These are phyloP conservation scores for Pseudolaguvia tuberculata DNA, from an alignment of 2,113 vertebrate genomes.

Conservation along the genomic window DNA sequence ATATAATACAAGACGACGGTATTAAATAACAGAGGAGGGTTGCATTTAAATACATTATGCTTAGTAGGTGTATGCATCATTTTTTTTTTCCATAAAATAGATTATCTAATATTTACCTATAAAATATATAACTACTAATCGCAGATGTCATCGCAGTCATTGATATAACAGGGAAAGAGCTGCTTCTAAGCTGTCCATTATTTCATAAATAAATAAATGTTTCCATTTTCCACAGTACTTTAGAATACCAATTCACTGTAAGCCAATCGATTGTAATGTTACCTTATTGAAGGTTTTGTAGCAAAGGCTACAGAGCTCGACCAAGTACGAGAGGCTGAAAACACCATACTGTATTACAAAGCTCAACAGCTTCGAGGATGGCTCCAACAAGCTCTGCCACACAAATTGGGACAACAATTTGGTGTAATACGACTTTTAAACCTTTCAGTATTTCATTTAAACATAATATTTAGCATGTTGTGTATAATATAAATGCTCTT, in stretches of 20 bases:
- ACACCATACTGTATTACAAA: slow-evolving; percentile 96
- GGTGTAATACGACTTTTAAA: not conserved
- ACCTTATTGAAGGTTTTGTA: slow-evolving; percentile 98
- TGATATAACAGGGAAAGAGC: not conserved
- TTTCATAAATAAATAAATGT: slow-evolving; percentile 23
- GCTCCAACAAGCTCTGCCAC: slow-evolving; percentile 89
- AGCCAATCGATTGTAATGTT: slow-evolving; percentile 43
- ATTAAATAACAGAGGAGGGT: slow-evolving; percentile 2
- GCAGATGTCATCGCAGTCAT: not conserved
- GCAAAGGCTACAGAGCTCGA: slow-evolving; percentile 95
- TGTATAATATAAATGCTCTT: slow-evolving; percentile 53
- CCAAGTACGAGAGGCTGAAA: slow-evolving; percentile 90
- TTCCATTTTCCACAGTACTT: not conserved
- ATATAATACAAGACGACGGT: slow-evolving; percentile 4
- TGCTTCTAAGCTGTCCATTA: slow-evolving; percentile 1
- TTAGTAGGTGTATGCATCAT: not conserved
- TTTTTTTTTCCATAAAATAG: too few species aligned
- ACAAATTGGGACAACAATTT: slow-evolving; percentile 40
- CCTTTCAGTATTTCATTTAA: not conserved
- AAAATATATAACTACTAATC: not conserved
- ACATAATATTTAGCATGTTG: not conserved
- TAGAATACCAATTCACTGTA: not conserved
- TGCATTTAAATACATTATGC: slow-evolving; percentile 7
- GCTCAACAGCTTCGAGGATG: slow-evolving; percentile 93
- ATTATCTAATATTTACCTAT: not conserved